Percentiles rank a stretch among this genome's conserved stretches.
These are phyloP conservation scores for Orientallactaga sibirica DNA, from an alignment of 2,797 vertebrate species.

Conservation along the genomic window DNA sequence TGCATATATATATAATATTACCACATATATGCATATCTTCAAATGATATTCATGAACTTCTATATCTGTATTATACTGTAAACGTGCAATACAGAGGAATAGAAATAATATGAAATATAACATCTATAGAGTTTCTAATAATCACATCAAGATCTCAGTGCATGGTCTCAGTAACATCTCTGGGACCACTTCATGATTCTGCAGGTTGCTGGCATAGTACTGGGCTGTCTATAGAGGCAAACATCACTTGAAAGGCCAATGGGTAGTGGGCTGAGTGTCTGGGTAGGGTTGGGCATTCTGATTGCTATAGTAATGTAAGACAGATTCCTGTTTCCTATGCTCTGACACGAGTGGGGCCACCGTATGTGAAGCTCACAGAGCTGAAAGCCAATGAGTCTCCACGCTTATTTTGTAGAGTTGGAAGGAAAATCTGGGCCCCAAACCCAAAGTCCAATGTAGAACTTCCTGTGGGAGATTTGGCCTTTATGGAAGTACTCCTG, in stretches of 20 bases:
- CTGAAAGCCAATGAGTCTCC: neutral
- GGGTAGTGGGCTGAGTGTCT: no score
- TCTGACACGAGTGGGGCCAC: neutral
- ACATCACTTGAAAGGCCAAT: neutral
- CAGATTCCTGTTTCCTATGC: neutral
- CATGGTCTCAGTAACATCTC: neutral
- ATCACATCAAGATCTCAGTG: slow-evolving; percentile 8
- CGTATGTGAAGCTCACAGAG: neutral
- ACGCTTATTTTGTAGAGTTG: neutral
- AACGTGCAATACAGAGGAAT: neutral
- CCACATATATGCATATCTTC: neutral
- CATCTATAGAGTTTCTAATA: neutral
- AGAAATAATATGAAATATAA: slow-evolving; percentile 5
- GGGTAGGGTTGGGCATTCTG: neutral
- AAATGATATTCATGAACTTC: neutral
- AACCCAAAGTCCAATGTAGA: neutral
- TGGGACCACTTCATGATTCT: neutral
- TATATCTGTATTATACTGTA: neutral
- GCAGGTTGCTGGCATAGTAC: neutral
- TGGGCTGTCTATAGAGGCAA: neutral
- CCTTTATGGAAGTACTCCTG: neutral
- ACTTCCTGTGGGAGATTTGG: neutral
- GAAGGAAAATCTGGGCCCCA: neutral
- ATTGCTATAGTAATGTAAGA: neutral
- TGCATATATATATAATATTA: neutral